Evolutionary conservation across 2,113 vertebrate species (phyloP).

Genomic region (Tragulus kanchil): DNA sequence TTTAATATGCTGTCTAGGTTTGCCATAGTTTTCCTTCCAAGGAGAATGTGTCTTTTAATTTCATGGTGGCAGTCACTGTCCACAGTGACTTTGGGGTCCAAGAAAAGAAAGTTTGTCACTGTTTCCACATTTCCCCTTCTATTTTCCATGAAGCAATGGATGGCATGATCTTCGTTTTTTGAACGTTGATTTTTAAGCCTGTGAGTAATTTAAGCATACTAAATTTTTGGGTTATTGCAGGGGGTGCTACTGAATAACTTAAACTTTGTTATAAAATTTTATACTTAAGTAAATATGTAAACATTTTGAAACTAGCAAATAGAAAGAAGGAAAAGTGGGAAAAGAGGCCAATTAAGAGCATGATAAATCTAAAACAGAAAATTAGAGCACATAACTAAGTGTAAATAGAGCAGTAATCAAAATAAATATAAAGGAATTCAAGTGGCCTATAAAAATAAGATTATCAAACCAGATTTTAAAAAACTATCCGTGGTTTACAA

Average conservation of each 20-base stretch:
- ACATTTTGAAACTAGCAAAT: background rate
- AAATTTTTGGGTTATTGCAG: background rate
- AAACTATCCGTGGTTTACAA: background rate
- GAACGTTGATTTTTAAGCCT: background rate
- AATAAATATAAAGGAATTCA: background rate
- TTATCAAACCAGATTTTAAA: background rate
- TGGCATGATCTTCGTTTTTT: background rate
- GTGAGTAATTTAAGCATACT: background rate
- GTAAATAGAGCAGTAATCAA: background rate
- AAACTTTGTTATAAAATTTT: constrained; percentile 14
- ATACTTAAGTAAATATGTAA: background rate
- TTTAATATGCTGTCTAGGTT: background rate
- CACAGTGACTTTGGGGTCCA: background rate
- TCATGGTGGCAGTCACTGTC: background rate
- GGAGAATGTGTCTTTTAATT: background rate
- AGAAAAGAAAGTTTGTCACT: background rate
- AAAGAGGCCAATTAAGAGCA: background rate
- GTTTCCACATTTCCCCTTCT: background rate
- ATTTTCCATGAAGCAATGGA: background rate
- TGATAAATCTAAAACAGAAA: background rate
- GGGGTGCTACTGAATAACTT: background rate
- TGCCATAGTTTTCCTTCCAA: background rate
- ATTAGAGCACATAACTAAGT: background rate
- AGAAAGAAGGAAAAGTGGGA: background rate
- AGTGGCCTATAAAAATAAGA: background rate